phyloP scores from a whole-genome alignment of 1,140 invertebrate species.

The Heliconius nattereri region DNA sequence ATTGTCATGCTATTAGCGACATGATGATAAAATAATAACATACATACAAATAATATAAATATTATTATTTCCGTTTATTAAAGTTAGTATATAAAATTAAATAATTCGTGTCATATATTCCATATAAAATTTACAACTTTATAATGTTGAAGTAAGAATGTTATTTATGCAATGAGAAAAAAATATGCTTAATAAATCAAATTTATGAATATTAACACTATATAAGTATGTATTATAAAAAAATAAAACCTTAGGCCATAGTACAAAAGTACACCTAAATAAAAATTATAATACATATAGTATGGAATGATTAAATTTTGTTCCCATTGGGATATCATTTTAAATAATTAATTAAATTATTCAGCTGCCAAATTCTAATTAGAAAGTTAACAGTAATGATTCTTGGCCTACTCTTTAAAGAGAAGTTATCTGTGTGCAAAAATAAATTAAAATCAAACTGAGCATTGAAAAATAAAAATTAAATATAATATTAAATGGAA shows the following conservation, averaged over 20 bases:
- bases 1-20: no score
- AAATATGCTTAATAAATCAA: no score
- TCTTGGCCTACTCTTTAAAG: neutral
- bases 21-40: no score
- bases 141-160: no score
- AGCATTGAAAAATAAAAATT: neutral
- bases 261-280: conserved; percentile 10
- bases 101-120: no score
- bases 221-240: conserved; percentile 14
- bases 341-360: neutral
- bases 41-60: no score
- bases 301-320: conserved; percentile 31
- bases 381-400: neutral
- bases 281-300: neutral
- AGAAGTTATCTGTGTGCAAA: neutral
- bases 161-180: no score
- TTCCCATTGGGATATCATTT: conserved; percentile 12
- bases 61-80: no score
- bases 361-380: neutral
- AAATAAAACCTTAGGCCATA: conserved; percentile 28
- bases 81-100: no score
- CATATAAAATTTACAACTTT: no score
- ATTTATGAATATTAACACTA: neutral
- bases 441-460: neutral
- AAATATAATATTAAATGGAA: neutral